phyloP scores from a whole-genome alignment of 2,113 vertebrate species.

The Girardinichthys multiradiatus region DNA sequence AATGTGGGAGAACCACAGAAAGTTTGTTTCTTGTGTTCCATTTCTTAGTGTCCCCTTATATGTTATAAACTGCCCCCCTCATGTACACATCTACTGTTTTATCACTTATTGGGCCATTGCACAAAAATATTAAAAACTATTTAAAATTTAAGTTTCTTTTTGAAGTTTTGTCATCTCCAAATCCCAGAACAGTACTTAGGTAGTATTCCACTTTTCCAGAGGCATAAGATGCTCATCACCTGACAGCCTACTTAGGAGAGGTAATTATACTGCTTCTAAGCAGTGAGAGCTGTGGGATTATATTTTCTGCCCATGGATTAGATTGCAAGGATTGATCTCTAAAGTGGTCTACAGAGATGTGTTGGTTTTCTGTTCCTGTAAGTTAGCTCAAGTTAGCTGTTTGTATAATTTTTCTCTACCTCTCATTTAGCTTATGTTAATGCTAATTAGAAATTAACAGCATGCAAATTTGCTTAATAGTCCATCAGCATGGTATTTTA shows the following conservation, averaged over 20 bases:
- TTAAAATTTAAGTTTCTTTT: not conserved
- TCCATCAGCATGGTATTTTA: not conserved
- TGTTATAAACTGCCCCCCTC: not conserved
- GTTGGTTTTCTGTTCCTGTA: not conserved
- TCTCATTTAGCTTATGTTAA: not conserved
- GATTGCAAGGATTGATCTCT: slow-evolving; percentile 2
- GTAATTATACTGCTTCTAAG: slow-evolving; percentile 16
- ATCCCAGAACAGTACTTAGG: not conserved
- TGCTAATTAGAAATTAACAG: slow-evolving; percentile 6
- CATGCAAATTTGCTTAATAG: not conserved
- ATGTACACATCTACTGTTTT: not conserved
- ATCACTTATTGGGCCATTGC: not conserved
- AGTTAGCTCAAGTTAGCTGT: not conserved
- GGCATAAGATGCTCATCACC: not conserved
- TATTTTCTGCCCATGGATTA: not conserved
- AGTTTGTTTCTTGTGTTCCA: too few species aligned
- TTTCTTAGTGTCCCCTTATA: not conserved
- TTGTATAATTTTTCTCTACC: not conserved
- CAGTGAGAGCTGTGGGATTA: not conserved
- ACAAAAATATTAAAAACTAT: not conserved
- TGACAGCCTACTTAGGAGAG: slow-evolving; percentile 8
- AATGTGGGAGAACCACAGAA: too few species aligned
- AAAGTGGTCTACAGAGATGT: not conserved
- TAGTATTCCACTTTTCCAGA: not conserved
- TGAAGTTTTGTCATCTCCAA: not conserved